Evolutionary conservation across 2,888 invertebrate genomes (phyloP).

Genomic region (Polydesmus complanatus): DNA sequence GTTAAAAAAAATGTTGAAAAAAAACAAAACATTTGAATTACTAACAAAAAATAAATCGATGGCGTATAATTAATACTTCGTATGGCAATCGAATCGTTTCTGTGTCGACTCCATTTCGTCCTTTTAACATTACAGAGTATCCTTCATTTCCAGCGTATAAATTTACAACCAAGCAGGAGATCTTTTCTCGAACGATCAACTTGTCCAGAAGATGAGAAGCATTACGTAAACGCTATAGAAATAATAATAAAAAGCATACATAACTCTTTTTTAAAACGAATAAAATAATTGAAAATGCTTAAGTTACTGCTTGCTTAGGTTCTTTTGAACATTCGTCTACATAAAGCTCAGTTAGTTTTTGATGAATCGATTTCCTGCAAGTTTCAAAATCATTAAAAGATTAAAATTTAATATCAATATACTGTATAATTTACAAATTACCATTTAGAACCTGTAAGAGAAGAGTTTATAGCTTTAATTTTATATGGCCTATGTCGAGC

Average conservation of each 20-base stretch:
- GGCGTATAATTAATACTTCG: conserved; percentile 39
- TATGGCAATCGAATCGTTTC: conserved; percentile 45
- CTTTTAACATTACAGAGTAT: conserved; percentile 49
- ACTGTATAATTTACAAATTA: background rate
- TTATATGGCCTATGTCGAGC: conserved; percentile 1
- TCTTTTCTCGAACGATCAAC: conserved; percentile 65
- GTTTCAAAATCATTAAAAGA: background rate
- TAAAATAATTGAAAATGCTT: background rate
- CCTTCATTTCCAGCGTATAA: conserved; percentile 85
- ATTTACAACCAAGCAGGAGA: conserved; percentile 79
- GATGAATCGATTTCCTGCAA: conserved; percentile 18
- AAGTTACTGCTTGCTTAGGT: conserved; percentile 11
- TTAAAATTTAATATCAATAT: background rate
- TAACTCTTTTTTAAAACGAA: background rate
- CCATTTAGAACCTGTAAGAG: conserved; percentile 3
- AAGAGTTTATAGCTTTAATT: background rate
- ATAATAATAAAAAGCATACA: conserved; percentile 2
- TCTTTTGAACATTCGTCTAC: conserved; percentile 15
- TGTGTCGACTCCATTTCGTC: conserved; percentile 22
- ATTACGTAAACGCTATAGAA: conserved; percentile 17
- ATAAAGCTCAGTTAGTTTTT: conserved; percentile 16
- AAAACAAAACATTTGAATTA: too few species aligned
- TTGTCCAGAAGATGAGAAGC: conserved; percentile 53
- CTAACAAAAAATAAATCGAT: background rate
- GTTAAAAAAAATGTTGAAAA: conserved; percentile 19